Base-by-base conservation (phyloP, 1,140 invertebrate species). In the Camponotus floridanus region DNA sequence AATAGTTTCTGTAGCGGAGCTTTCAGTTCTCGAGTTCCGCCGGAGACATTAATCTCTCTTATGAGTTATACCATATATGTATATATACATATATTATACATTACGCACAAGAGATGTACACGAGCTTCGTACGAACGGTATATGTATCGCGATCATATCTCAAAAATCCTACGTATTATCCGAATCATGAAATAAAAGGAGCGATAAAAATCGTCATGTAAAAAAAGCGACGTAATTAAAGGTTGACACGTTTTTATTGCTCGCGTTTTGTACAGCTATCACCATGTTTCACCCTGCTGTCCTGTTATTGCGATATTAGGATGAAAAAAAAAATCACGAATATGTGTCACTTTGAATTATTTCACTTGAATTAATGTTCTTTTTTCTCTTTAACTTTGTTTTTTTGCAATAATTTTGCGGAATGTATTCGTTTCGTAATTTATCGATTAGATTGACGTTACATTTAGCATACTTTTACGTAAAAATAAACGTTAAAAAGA, bases 1-100 rank as follows among this genome's bases (percentile, higher is more conserved):
- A 88, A 79, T 76, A 90, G 87, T 88, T 26, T 90, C 87, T 87
- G 65, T 85, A 87, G 84, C 87, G 87, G 81, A 87, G 90, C 88
- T 91, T 91, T 92, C 91, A 86, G 85, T 91, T 91, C 84, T 85
- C 88, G 65, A 89, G 86, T 88, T 88, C 87, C 83, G 68, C 87
- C 86, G 86, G 85, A 88, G 91, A 91, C 91, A 92, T 92, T 92
- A 92, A 92, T 92, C 91, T 92, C 88, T 81, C 84, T 92, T 92
- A 92, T 92, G 91, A 92, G 90, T 92, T 92, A 92, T 85, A 33
- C 85, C 70, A 76, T 78, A 42, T 67, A 57, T 31, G 73, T 61
- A n/a, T 59, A 73, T 48, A 73, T 59, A 73, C 57, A 73, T 78
- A 79, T 73, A 88, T 64, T 76, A 61, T 71, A 85, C 73, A 73